Evolutionary conservation across 2,113 vertebrate genomes (phyloP).

Genomic region (Chlorocebus sabaeus): DNA sequence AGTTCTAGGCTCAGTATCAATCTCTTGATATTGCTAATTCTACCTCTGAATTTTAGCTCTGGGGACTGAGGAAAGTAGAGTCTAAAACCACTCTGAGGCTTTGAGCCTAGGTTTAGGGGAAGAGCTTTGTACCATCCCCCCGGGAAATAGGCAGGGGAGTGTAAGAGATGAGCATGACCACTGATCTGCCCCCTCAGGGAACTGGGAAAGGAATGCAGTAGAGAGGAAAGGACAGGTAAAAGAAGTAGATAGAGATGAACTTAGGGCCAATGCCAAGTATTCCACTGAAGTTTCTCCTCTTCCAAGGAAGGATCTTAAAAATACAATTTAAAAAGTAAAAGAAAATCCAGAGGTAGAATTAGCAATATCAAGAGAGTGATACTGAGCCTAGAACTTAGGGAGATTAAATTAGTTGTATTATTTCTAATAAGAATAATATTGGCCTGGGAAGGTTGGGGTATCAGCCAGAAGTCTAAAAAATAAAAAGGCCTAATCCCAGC

Average conservation of each 20-base stretch:
- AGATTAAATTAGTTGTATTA: conserved; percentile 39
- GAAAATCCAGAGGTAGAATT: neutral
- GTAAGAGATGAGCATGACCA: neutral
- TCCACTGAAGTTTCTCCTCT: neutral
- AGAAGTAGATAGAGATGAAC: neutral
- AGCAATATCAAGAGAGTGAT: neutral
- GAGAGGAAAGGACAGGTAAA: neutral
- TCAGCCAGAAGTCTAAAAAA: neutral
- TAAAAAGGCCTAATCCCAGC: neutral
- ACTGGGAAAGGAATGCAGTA: neutral
- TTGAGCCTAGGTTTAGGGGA: neutral
- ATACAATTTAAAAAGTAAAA: neutral
- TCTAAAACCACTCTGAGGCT: neutral
- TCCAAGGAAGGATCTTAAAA: neutral
- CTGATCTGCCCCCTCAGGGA: neutral
- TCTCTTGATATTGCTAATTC: neutral
- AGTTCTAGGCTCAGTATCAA: neutral
- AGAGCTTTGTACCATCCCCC: neutral
- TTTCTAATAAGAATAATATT: neutral
- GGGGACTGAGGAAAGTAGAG: neutral
- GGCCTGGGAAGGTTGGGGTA: neutral
- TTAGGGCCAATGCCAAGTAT: neutral
- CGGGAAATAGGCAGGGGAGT: neutral
- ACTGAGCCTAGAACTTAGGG: neutral
- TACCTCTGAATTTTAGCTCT: neutral